Evolutionary conservation across 1,140 invertebrate genomes (phyloP), one percentile per base, ranked within the genome.

Genomic region (Hylyphantes graminicola): DNA sequence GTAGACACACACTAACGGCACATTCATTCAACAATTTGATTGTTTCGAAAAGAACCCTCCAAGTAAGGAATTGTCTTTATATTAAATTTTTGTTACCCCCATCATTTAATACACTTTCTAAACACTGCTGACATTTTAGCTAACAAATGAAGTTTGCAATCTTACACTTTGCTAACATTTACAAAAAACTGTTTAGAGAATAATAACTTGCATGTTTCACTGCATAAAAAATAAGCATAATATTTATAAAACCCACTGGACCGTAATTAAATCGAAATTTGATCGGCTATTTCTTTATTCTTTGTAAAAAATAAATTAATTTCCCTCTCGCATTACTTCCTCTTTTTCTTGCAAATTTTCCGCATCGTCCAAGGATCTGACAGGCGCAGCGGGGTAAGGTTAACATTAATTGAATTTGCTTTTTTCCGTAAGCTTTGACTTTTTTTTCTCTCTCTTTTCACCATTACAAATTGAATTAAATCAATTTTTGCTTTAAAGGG

Each of bases 341-440:
- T 59, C 48, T 76, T 21, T 21, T 54, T 54, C 21, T 55, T 48
- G 11, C 63, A 70, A 57, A 61, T 54, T 70, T 70, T 51, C 54
- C 54, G 77, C 50, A 70, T 57, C 61, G 77, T 61, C 70, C 55
- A 48, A 59, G 77, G 70, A 70, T 12, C 77, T 59, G 65, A 70
- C 77, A 55, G 77, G 68, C 77, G 21, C 77, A 80, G 77, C 63
- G 61, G 77, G 77, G 65, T 59, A 55, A 70, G 35, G 77, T 70
- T 80, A 80, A 80, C 77, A 80, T 80, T 80, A 80, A 80, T 80
- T 80, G 77, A 80, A 80, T 80, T 80, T 80, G 53, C 59, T 74
- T 35, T 67, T 54, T 65, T 55, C 9, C 51, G 6, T 70, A 55
- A 55, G 19, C 57, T 19, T 73, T 73, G 15, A 15, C 51, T 21